A percentile compares a stretch with the other conserved stretches of the same genome.
phyloP scores from a whole-genome alignment of 2,888 invertebrate species.

The Netelia inedita region DNA sequence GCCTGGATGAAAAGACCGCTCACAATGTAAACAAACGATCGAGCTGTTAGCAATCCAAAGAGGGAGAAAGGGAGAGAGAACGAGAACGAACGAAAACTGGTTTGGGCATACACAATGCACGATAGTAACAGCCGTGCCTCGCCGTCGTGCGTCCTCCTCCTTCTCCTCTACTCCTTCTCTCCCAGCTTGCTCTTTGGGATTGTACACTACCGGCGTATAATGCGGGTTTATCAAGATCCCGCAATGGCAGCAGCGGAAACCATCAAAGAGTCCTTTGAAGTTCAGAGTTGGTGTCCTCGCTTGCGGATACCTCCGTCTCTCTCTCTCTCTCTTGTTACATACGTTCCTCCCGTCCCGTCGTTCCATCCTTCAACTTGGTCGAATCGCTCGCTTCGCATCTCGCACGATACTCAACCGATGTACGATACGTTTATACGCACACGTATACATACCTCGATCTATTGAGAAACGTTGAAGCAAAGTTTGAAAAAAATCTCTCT shows the following conservation, averaged over 20 bases:
- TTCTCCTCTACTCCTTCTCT: constrained; percentile 19
- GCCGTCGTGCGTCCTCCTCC: constrained; percentile 46
- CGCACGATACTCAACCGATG: constrained; percentile 56
- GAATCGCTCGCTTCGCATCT: constrained; percentile 62
- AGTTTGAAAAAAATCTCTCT: constrained; percentile 13
- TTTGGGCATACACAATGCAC: constrained; percentile 77
- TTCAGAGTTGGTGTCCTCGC: constrained; percentile 81
- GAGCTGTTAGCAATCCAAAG: too few species aligned
- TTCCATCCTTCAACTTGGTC: constrained; percentile 43
- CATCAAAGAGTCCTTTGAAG: constrained; percentile 84
- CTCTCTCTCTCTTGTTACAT: constrained; percentile 18
- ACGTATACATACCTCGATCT: constrained; percentile 20
- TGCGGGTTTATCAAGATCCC: constrained; percentile 83
- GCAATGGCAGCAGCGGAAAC: constrained; percentile 83
- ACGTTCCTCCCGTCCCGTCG: background rate
- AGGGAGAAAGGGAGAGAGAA: constrained; percentile 65
- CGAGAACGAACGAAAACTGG: constrained; percentile 78
- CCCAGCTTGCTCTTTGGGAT: constrained; percentile 53
- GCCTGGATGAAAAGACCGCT: too few species aligned
- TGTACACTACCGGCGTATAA: constrained; percentile 80
- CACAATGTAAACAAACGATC: too few species aligned
- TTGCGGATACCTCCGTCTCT: constrained; percentile 65
- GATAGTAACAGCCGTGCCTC: constrained; percentile 52
- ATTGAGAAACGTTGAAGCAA: constrained; percentile 34
- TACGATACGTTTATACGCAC: constrained; percentile 11